Base-by-base conservation (phyloP, 2,888 invertebrate species). In the Lasioglossum morio region DNA sequence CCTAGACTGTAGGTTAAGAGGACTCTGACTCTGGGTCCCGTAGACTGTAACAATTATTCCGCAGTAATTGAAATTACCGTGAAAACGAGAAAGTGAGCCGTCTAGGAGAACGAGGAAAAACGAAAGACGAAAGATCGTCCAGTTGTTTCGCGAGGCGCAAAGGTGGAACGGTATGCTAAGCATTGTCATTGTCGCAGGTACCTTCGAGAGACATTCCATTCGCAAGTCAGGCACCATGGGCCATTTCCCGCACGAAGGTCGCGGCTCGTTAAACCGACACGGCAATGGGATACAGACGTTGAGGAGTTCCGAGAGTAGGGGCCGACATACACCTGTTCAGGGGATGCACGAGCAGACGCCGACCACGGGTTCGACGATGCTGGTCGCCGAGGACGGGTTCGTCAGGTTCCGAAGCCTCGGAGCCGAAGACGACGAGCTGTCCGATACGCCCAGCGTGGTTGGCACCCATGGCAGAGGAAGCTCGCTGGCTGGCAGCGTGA, bases 361-460 rank as follows among this genome's bases (percentile, higher is more conserved):
- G 94, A 96, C 94, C 12, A 93, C 94, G 5, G 95, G 95, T 34
- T 94, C 94, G 82, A 97, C 98, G 90, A 98, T 98, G 98, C 95
- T 98, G 87, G 98, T 98, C n/a, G 98, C 98, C 86, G 98, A 98
- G 94, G 98, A 98, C 93, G 98, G 98, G 8, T 98, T 98, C 95
- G 97, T 98, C 23, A 96, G 98, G 90, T 98, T 98, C 95, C 96
- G 98, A 87, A 97, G 97, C 27, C 96, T 98, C 90, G 97, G 95
- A 0, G 91, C 92, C 30, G 94, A 94, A 77, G 95, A 95, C 69
- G 94, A 94, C 82, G 94, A 95, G 23, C 69, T 93, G 70, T 94
- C 94, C 34, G 94, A 95, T 84, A 92, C 93, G 57, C 94, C 94
- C 83, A 95, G 93, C 84, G 88, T 93, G 84, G 93, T 93, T 2